A percentile compares a stretch with the other conserved stretches of the same genome.
Conservation (phyloP, 2,113 vertebrate genomes). For the Calidris pugnax region DNA sequence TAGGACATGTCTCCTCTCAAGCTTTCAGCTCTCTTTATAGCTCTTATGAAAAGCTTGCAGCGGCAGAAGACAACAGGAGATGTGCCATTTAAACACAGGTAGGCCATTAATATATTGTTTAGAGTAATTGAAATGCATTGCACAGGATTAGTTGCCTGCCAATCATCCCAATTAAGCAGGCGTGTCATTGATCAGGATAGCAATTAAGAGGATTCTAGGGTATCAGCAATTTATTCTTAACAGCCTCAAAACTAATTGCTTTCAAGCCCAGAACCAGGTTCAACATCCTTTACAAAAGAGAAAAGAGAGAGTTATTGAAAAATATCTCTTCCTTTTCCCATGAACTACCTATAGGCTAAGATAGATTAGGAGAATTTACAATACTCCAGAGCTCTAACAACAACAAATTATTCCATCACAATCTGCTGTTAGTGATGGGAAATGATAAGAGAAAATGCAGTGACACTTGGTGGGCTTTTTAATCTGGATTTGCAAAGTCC, state of each 20-base stretch:
- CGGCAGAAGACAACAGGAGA: constrained; percentile 16
- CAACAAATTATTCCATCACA: not conserved
- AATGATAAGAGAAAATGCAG: not conserved
- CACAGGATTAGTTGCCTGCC: constrained; percentile 46
- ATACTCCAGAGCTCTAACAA: not conserved
- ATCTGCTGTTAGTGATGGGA: not conserved
- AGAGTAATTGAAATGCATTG: constrained; percentile 47
- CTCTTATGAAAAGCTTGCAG: not conserved
- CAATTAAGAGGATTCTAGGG: constrained; percentile 59
- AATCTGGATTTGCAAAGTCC: not conserved
- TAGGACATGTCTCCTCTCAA: not conserved
- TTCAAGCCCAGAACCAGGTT: constrained; percentile 23
- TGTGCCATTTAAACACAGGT: constrained; percentile 35
- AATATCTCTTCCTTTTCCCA: not conserved
- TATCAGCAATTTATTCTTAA: constrained; percentile 59
- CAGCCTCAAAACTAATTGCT: constrained; percentile 38
- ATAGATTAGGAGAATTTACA: not conserved
- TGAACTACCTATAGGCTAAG: not conserved
- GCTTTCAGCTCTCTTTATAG: not conserved
- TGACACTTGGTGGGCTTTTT: not conserved
- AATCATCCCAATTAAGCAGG: constrained; percentile 66
- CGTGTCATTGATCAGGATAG: constrained; percentile 57
- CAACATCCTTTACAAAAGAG: constrained; percentile 1
- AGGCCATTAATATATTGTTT: constrained; percentile 30
- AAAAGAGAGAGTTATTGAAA: not conserved